A percentile compares a stretch with the other conserved stretches of the same genome.
These are phyloP conservation scores for Tragelaphus imberbis DNA, from an alignment of 2,113 vertebrate genomes.

Conservation along the genomic window DNA sequence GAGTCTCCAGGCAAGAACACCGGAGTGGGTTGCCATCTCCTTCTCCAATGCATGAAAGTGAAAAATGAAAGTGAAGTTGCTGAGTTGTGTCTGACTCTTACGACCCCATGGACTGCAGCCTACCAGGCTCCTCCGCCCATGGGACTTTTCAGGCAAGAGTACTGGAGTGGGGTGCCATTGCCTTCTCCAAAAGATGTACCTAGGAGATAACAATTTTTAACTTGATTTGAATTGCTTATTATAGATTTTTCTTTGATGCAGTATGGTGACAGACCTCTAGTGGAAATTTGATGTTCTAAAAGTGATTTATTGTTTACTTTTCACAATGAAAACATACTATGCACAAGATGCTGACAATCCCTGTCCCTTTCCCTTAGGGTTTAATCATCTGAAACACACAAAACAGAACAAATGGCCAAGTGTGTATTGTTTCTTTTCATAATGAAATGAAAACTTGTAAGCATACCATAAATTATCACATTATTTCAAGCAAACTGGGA, in stretches of 20 bases:
- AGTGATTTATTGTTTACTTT: neutral
- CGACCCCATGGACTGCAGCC: no score
- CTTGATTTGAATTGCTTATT: neutral
- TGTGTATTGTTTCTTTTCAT: neutral
- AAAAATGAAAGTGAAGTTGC: no score
- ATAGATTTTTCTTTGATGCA: neutral
- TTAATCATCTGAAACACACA: neutral
- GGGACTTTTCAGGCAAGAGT: no score
- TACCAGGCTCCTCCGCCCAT: no score
- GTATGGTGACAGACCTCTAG: neutral
- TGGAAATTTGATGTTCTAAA: neutral
- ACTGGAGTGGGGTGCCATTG: no score
- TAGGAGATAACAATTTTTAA: neutral
- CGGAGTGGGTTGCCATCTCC: no score
- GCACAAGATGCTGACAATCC: neutral
- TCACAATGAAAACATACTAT: neutral
- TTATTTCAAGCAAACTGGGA: neutral
- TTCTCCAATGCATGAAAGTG: no score
- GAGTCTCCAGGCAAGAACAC: no score
- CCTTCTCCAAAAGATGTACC: neutral
- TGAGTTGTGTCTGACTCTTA: no score
- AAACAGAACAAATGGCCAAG: neutral
- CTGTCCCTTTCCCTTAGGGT: neutral
- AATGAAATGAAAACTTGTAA: neutral
- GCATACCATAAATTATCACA: neutral